Evolutionary conservation across 2,797 vertebrate species (phyloP), one percentile per base, ranked within the genome.

Genomic region (Tenualosa thibaudeaui): DNA sequence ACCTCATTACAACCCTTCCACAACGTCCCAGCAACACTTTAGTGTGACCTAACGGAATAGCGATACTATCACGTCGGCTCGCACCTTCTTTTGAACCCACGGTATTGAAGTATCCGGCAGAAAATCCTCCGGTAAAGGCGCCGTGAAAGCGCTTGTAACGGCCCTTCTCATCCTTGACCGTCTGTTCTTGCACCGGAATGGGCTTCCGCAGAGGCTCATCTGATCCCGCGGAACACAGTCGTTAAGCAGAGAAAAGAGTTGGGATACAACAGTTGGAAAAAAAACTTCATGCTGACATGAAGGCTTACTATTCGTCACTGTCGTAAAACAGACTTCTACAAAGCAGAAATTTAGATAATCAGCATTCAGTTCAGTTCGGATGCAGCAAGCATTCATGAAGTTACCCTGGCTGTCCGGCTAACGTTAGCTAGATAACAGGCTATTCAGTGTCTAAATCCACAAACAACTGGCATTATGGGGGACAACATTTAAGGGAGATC

Each of bases 51-150:
- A 37, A 75, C 1, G n/a, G 56, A 51, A 3, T 17, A 31, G 26
- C 15, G 53, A 5, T 6, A 49, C 43, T 37, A 22, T 24, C 12
- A 51, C 2, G 24, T 2, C 84, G 13, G 13, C 2, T 85, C 92
- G 86, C 49, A 98, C 98, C 98, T 97, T 99, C 97, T 89, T 99
- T 99, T 12, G 97, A 95, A 5, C 98, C 98, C 24, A 98, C 98
- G 0, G 97, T 97, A 92, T 99, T 99, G 90, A 97, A 99, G 88
- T 98, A 99, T 0, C 98, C 98, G 0, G 98, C 98, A 10, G 97
- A 99, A 86, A 99, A 99, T 0, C 98, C 98, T 13, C 98, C 98
- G 0, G 97, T 99, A 81, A 99, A 99, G 0, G 98, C 98, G 0
- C 98, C 98, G 7, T 99, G 98, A 89, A 99, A 99, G 83, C 98